Evolutionary conservation across 2,797 vertebrate genomes (phyloP), one percentile per base, ranked within the genome.

Genomic region (Sebastolobus alascanus): DNA sequence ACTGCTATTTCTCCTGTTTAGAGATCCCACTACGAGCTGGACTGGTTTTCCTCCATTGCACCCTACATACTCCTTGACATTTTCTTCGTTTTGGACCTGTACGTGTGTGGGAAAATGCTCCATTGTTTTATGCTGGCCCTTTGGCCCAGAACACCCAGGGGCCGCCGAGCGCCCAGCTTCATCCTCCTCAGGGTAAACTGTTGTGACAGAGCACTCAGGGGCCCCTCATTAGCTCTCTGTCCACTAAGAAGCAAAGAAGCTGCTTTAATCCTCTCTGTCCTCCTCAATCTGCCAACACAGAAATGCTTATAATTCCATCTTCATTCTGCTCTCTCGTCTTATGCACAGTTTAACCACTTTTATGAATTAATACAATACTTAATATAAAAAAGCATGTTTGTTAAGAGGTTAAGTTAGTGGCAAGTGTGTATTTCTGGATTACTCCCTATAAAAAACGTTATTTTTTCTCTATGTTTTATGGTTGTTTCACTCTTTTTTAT

Each of bases 161-260:
- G 95, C 87, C 93, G 87, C 87, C 33, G 93, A 92, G 95, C 74
- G 69, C 69, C 89, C 84, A 77, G 84, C 86, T 79, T 88, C 91
- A 83, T 77, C 89, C 79, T 90, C 92, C 90, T 91, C 94, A 93
- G 96, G 96, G 96, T 97, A 97, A 98, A 96, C 96, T 95, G 94
- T 95, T 95, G 93, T 96, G 97, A 96, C 97, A 97, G 91, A 94
- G 95, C 95, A 93, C 95, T 87, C 90, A 91, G 95, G 96, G 94
- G 95, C 95, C 95, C 94, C 96, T 97, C 97, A 97, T 98, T 97
- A 98, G 96, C 97, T 98, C 96, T 91, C 93, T 97, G 96, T 96
- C 96, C 94, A 84, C 84, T 96, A 96, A 96, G 96, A 95, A 95
- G 95, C 94, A 97, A 90, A 96, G 96, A 96, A 93, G 92, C 96